phyloP scores from a whole-genome alignment of 2,797 vertebrate genomes.

The Acomys russatus region DNA sequence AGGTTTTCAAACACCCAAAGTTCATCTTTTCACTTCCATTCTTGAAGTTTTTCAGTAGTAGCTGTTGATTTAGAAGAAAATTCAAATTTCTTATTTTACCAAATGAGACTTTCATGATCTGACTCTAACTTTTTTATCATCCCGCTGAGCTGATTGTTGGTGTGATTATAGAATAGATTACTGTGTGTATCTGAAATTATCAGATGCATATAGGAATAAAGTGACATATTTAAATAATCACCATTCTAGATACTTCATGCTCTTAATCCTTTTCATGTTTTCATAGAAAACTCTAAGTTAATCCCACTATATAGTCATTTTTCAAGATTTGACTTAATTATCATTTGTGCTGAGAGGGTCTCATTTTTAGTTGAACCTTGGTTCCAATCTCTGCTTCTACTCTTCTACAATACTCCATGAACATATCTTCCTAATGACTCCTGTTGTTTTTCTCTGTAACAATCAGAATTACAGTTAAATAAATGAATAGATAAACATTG shows the following conservation, averaged over 20 bases:
- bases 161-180: slow-evolving; percentile 28
- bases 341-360: neutral
- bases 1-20: slow-evolving; percentile 23
- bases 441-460: neutral
- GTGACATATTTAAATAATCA: slow-evolving; percentile 17
- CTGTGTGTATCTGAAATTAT: neutral
- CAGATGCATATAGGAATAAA: slow-evolving; percentile 17
- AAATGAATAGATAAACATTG: neutral
- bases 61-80: slow-evolving; percentile 14
- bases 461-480: slow-evolving; percentile 22
- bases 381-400: neutral
- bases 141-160: neutral
- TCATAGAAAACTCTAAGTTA: neutral
- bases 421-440: neutral
- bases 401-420: neutral
- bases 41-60: slow-evolving; percentile 17
- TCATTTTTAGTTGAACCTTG: neutral
- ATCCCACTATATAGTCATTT: neutral
- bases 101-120: neutral
- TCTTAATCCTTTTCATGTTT: neutral
- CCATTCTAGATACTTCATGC: neutral
- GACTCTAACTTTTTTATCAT: neutral
- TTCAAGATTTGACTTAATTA: neutral
- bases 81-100: slow-evolving; percentile 32
- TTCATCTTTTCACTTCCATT: neutral